These are phyloP conservation scores for Berghia stephanieae DNA, from an alignment of 1,140 invertebrate genomes.

Conservation along the genomic window DNA sequence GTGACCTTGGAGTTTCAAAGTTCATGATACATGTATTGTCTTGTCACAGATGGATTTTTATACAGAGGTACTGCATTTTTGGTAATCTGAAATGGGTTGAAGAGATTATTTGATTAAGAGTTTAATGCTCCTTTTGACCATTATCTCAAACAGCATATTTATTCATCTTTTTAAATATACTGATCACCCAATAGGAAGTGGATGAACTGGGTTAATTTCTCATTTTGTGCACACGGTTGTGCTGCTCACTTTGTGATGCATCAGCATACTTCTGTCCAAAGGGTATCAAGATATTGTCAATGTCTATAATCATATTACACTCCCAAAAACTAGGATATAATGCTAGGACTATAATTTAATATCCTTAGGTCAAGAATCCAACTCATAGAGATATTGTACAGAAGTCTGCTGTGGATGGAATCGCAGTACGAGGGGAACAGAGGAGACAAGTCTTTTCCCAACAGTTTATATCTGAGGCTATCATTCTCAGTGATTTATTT, in stretches of 20 bases:
- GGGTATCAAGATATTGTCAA: background rate
- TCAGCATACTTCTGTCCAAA: background rate
- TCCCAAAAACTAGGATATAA: background rate
- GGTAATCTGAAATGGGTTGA: too few species aligned
- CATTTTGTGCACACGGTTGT: background rate
- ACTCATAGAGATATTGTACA: constrained; percentile 81
- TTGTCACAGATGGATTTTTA: too few species aligned
- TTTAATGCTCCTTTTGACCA: too few species aligned
- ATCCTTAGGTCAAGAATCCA: constrained; percentile 77
- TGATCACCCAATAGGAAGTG: too few species aligned
- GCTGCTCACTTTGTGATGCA: background rate
- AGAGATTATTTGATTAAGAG: too few species aligned
- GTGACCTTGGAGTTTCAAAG: too few species aligned
- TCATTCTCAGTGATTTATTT: constrained; percentile 95
- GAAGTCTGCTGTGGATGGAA: constrained; percentile 82
- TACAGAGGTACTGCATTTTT: too few species aligned
- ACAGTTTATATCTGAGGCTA: constrained; percentile 87
- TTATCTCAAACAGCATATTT: too few species aligned
- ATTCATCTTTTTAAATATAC: too few species aligned
- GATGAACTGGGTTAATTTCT: too few species aligned
- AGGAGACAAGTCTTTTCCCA: constrained; percentile 82
- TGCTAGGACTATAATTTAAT: background rate
- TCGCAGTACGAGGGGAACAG: constrained; percentile 78
- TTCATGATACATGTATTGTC: too few species aligned
- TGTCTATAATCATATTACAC: background rate